These are phyloP conservation scores for Drosophila eugracilis DNA, from an alignment of 1,140 invertebrate genomes.

Conservation along the genomic window DNA sequence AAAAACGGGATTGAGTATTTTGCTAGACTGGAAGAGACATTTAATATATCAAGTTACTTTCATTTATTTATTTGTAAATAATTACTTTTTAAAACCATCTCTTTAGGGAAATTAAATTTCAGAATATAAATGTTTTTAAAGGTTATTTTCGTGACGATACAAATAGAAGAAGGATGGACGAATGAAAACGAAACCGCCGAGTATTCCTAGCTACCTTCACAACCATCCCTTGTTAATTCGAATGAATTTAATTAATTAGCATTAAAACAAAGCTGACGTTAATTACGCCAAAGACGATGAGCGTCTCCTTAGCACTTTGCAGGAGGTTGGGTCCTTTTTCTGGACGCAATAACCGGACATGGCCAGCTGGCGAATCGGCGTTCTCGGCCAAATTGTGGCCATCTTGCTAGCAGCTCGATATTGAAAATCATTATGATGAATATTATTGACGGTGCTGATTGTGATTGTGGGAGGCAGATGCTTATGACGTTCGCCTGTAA, in stretches of 20 bases:
- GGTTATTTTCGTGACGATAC: not conserved
- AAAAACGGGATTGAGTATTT: slow-evolving; percentile 71
- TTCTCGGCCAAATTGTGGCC: slow-evolving; percentile 60
- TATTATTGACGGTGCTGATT: slow-evolving; percentile 63
- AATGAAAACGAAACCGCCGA: slow-evolving; percentile 14
- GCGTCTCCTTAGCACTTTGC: too few relatives aligned
- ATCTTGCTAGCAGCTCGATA: slow-evolving; percentile 61
- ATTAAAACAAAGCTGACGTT: slow-evolving; percentile 78
- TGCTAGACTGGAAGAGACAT: slow-evolving; percentile 12
- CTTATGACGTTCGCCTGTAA: slow-evolving; percentile 59
- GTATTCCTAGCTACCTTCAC: slow-evolving; percentile 26
- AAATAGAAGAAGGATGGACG: not conserved
- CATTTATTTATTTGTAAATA: too few relatives aligned
- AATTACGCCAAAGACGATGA: slow-evolving; percentile 50
- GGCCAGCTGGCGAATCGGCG: slow-evolving; percentile 42
- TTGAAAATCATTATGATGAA: slow-evolving; percentile 69
- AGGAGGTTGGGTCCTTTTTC: too few relatives aligned
- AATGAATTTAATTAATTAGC: slow-evolving; percentile 82
- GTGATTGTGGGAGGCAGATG: slow-evolving; percentile 41
- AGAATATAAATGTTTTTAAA: not conserved
- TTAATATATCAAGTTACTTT: too few relatives aligned
- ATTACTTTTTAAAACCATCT: too few relatives aligned
- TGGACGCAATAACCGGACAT: slow-evolving; percentile 29
- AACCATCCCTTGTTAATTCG: slow-evolving; percentile 64
- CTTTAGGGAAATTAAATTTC: too few relatives aligned